Percentiles rank a stretch among this genome's conserved stretches.
phyloP scores from a whole-genome alignment of 2,113 vertebrate species.

The Hydropotes inermis region DNA sequence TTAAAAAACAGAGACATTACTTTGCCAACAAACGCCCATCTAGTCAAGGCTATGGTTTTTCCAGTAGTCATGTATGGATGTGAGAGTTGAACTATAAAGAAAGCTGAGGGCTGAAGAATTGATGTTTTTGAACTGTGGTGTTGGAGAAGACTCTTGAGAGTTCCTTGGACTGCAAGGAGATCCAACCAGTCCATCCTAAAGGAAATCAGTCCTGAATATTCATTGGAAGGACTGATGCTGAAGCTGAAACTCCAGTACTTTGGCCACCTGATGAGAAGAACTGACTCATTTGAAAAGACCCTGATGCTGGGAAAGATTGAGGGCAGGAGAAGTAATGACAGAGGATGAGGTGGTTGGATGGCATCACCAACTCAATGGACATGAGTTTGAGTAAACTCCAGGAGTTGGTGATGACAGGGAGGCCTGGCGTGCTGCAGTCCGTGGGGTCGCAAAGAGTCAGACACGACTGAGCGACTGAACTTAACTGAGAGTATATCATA shows the following conservation, averaged over 20 bases:
- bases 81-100: not conserved
- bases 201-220: not conserved
- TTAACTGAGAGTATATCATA: not conserved
- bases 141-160: not conserved
- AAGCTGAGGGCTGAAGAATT: not conserved
- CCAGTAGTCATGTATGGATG: not conserved
- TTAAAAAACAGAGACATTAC: not conserved
- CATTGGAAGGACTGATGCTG: not conserved
- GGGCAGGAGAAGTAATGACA: not conserved
- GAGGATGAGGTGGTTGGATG: not conserved
- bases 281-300: not conserved
- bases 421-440: not conserved
- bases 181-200: not conserved
- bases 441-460: not conserved
- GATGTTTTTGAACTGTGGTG: not conserved
- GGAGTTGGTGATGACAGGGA: not conserved
- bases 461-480: not conserved
- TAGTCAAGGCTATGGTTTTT: not conserved
- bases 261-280: not conserved
- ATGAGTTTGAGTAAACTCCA: not conserved
- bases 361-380: not conserved
- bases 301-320: not conserved
- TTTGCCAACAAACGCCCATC: not conserved
- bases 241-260: not conserved
- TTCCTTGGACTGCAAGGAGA: not conserved